Evolutionary conservation across 2,797 vertebrate species (phyloP).

Genomic region (Aldrovandia affinis): DNA sequence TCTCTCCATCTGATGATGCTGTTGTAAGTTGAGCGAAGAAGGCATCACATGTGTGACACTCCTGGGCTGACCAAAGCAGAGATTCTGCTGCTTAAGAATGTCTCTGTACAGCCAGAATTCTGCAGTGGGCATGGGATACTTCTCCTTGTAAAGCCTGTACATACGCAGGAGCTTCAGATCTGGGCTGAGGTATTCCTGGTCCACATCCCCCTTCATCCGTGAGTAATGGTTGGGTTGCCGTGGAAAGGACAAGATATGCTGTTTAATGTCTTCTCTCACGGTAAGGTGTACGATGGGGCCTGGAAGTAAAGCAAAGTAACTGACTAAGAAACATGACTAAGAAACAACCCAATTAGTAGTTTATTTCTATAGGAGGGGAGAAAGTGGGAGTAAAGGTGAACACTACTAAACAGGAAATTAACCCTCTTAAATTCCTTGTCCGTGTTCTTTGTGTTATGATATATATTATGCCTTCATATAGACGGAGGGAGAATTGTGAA

Average conservation of each 20-base stretch:
- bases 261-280: constrained; percentile 18
- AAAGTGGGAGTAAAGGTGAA: no score
- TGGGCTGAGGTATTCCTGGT: constrained; percentile 31
- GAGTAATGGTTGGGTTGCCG: constrained; percentile 26
- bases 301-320: no score
- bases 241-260: constrained; percentile 23
- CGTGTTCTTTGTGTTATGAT: no score
- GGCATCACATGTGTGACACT: constrained; percentile 30
- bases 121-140: background rate
- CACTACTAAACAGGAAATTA: no score
- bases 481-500: no score
- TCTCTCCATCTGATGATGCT: background rate
- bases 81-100: constrained; percentile 23
- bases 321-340: no score
- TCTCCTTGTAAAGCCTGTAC: background rate
- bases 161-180: constrained; percentile 27
- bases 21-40: background rate
- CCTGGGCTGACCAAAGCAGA: constrained; percentile 28
- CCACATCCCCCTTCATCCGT: constrained; percentile 31
- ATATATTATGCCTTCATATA: no score
- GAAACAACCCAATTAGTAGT: no score
- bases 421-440: no score
- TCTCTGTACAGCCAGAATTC: constrained; percentile 26
- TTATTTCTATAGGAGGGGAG: no score
- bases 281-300: constrained; percentile 29